Percentiles rank a stretch among this genome's conserved stretches.
Conservation (phyloP, 2,888 invertebrate genomes). For the Homarus gammarus region DNA sequence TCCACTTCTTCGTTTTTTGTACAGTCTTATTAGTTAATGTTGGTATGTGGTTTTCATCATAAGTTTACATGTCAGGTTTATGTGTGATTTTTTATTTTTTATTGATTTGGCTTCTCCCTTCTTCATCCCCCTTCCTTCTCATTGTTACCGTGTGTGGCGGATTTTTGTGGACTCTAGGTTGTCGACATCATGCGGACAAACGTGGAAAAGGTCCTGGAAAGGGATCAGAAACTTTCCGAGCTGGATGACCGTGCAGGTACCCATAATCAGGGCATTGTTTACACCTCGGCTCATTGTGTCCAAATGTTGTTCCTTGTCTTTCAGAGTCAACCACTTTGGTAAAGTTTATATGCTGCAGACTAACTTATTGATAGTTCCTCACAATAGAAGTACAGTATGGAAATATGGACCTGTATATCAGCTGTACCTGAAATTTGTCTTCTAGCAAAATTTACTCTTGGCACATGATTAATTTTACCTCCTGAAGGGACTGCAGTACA, state of each 20-base stretch:
- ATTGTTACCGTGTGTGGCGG: conserved; percentile 52
- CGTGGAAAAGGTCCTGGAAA: conserved; percentile 83
- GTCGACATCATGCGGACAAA: conserved; percentile 77
- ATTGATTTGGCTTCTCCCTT: neutral
- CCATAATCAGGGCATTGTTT: conserved; percentile 16
- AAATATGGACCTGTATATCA: no score
- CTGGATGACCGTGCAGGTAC: conserved; percentile 93
- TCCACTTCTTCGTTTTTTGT: neutral
- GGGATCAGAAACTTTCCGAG: conserved; percentile 96
- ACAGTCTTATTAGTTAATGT: neutral
- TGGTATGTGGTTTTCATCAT: neutral
- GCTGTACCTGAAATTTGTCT: no score
- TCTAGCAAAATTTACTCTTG: no score
- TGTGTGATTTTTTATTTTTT: conserved; percentile 6
- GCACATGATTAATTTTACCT: no score
- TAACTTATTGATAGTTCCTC: no score
- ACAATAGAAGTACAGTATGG: no score
- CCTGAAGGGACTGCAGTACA: no score
- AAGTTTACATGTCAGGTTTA: conserved; percentile 2
- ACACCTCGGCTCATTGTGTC: neutral
- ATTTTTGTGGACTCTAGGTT: conserved; percentile 70
- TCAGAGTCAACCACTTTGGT: conserved; percentile 5
- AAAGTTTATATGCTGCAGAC: neutral
- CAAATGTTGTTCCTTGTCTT: conserved; percentile 17
- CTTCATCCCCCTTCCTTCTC: conserved; percentile 6